A percentile compares a stretch with the other conserved stretches of the same genome.
These are phyloP conservation scores for Pithys albifrons DNA, from an alignment of 2,113 vertebrate species.

Conservation along the genomic window DNA sequence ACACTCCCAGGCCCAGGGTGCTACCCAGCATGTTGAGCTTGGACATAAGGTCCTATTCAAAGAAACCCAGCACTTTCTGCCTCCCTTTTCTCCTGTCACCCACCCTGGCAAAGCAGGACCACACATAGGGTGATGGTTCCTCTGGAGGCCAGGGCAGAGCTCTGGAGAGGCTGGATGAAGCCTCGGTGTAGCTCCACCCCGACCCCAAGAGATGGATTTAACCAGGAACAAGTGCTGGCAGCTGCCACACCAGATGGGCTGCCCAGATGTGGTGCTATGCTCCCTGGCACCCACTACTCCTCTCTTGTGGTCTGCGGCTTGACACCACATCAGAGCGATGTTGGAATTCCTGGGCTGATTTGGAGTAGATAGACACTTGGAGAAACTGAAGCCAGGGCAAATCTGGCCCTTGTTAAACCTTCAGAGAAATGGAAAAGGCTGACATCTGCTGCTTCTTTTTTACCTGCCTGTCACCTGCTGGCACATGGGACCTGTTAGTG, in stretches of 20 bases:
- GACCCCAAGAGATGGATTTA: not conserved
- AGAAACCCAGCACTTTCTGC: not conserved
- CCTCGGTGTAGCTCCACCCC: fast-evolving
- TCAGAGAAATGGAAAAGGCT: not conserved
- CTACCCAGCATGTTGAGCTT: not conserved
- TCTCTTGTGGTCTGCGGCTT: not conserved
- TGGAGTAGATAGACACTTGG: not conserved
- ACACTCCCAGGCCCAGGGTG: not conserved
- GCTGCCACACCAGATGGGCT: not conserved
- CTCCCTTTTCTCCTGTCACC: not conserved
- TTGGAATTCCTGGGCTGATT: not conserved
- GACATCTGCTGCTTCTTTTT: not conserved
- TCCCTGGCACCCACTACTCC: not conserved
- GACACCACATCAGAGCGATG: not conserved
- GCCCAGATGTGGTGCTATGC: not conserved
- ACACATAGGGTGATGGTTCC: not conserved
- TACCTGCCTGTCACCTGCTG: not conserved
- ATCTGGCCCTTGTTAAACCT: not conserved
- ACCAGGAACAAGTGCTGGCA: not conserved
- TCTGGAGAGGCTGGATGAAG: not conserved
- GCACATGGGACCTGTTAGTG: not conserved
- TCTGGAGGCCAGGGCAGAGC: not conserved
- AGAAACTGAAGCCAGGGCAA: not conserved
- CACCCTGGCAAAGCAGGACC: not conserved
- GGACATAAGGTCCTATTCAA: not conserved